These are phyloP conservation scores for Nicator chloris DNA, from an alignment of 2,113 vertebrate genomes.

Conservation along the genomic window DNA sequence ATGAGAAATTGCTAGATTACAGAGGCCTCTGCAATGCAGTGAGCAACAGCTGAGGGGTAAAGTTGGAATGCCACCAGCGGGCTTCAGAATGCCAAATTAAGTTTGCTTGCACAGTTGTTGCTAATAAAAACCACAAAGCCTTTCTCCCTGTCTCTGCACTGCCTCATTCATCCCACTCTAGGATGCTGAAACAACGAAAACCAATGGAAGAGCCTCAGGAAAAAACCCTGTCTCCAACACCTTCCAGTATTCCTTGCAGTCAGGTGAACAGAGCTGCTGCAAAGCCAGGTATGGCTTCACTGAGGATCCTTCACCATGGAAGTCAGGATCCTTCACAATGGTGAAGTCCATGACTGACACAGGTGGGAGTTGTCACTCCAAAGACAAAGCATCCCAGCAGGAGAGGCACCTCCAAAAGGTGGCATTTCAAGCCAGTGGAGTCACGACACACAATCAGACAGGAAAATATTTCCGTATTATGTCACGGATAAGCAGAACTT, in stretches of 20 bases:
- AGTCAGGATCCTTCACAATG: neutral
- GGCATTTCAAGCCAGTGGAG: conserved; percentile 39
- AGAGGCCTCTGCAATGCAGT: conserved; percentile 19
- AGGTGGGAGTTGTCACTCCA: neutral
- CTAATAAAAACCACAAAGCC: conserved; percentile 50
- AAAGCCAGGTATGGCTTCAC: neutral
- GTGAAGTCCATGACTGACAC: neutral
- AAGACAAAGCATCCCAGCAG: conserved; percentile 10
- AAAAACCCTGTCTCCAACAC: neutral
- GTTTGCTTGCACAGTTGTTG: conserved; percentile 47
- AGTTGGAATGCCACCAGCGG: conserved; percentile 28
- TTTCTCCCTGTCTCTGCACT: neutral
- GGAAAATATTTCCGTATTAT: conserved; percentile 15
- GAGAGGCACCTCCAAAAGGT: conserved; percentile 1
- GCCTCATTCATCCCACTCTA: neutral
- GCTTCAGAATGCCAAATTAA: conserved; percentile 38
- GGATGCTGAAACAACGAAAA: neutral
- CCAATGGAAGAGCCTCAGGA: neutral
- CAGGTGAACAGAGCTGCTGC: neutral
- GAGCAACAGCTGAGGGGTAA: conserved; percentile 56
- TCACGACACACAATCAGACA: conserved; percentile 33
- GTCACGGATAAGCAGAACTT: neutral
- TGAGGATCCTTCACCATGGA: neutral
- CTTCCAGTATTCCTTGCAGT: neutral
- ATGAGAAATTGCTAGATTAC: conserved; percentile 31